Evolutionary conservation across 2,797 vertebrate genomes (phyloP), one percentile per base, ranked within the genome.

Genomic region (Chelmon rostratus): DNA sequence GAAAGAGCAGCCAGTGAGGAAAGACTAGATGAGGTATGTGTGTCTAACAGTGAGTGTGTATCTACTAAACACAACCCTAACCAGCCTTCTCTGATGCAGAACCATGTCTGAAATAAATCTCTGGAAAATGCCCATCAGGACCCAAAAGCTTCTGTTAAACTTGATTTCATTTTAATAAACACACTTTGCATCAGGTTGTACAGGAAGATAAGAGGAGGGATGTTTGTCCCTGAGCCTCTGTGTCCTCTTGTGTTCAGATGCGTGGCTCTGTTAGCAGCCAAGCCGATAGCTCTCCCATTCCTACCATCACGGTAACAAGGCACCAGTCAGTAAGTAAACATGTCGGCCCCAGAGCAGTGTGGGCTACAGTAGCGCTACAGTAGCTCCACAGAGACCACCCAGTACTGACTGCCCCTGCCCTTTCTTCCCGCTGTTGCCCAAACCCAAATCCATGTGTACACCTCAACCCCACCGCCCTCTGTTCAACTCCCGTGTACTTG

Each of bases 11-110:
- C 95, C 91, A 96, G 95, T 0, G 95, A 96, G 88, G 97, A 98
- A 68, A 95, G 96, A 88, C 95, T 98, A 68, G 96, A 96, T 0
- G 97, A 98, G 96, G 98, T 98, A 92, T 18, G 89, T 82, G 63
- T 76, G 57, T 61, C 35, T 52, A 28, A 82, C 67, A 11, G 8
- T 21, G 25, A 61, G 11, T 21, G 9, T 44, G 19, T 33, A 1
- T 56, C 25, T 40, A 50, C 4, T 13, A 46, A 71, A 62, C 57
- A 40, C 58, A 80, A 53, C 23, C 15, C 23, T 57, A 38, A 83
- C 47, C 50, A 49, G 3, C 38, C n/a, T 65, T 50, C 75, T 73
- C 42, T 68, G 47, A 79, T 67, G 75, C 76, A 73, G 63, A 28
- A 68, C 40, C 40, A 33, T 73, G 52, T 73, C 23, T 81, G 61